Evolutionary conservation across 2,888 invertebrate species (phyloP).

Genomic region (Limnephilus lunatus): DNA sequence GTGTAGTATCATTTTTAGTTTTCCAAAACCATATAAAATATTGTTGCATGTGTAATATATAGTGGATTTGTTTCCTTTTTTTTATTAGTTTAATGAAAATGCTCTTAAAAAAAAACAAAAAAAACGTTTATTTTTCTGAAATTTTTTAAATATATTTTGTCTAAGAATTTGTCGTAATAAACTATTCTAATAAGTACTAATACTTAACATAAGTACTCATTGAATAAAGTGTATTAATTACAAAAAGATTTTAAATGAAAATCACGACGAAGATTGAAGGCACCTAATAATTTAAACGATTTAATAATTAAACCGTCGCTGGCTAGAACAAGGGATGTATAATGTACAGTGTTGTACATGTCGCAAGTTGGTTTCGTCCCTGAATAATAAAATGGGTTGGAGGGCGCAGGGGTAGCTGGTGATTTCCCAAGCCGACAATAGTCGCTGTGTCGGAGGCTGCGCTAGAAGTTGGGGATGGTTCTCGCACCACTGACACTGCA

Average conservation of each 20-base stretch:
- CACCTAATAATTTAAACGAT: not conserved
- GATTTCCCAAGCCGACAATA: constrained; percentile 72
- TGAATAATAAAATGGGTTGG: constrained; percentile 71
- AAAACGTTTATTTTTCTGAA: too few species aligned
- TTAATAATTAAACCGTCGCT: not conserved
- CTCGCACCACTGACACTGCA: not conserved
- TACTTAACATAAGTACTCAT: not conserved
- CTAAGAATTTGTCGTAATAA: not conserved
- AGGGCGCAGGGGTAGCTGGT: constrained; percentile 67
- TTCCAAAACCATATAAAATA: too few species aligned
- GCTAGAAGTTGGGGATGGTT: not conserved
- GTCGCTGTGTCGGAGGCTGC: constrained; percentile 48
- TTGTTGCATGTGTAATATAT: too few species aligned
- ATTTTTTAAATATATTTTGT: not conserved
- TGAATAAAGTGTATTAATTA: not conserved
- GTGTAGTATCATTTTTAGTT: too few species aligned
- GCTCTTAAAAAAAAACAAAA: too few species aligned
- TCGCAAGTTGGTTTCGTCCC: constrained; percentile 21
- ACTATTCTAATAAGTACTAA: too few species aligned
- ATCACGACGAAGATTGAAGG: not conserved
- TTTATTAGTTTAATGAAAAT: too few species aligned
- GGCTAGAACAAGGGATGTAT: not conserved
- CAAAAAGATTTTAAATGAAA: not conserved
- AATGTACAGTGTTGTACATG: not conserved
- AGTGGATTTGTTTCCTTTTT: too few species aligned